phyloP scores from a whole-genome alignment of 2,113 vertebrate species.

The Antechinus stuartii region DNA sequence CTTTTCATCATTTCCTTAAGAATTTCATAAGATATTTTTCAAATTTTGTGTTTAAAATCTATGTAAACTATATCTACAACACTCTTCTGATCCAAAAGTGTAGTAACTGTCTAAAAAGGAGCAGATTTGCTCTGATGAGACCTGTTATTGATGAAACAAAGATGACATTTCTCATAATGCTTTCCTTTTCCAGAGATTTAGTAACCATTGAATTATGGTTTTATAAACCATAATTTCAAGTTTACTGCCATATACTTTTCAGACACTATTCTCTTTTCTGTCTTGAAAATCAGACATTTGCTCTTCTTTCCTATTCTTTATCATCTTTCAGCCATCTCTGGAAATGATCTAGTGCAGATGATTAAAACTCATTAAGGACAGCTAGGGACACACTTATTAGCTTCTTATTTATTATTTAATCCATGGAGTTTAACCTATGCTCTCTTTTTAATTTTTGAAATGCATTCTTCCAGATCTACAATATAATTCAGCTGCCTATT shows the following conservation, averaged over 20 bases:
- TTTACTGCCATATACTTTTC: neutral
- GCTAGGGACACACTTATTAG: neutral
- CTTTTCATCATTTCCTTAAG: neutral
- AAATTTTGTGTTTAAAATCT: neutral
- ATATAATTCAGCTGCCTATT: neutral
- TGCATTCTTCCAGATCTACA: neutral
- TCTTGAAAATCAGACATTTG: neutral
- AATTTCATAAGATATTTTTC: neutral
- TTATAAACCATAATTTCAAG: neutral
- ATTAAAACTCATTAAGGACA: neutral
- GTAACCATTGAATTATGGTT: too few species aligned
- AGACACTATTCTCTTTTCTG: neutral
- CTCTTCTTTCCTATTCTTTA: neutral
- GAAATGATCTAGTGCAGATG: neutral
- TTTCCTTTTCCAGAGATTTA: neutral
- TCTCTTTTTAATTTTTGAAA: neutral
- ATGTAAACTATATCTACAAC: neutral
- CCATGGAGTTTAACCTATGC: neutral
- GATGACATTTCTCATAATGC: neutral
- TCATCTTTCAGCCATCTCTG: neutral
- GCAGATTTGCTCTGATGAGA: neutral
- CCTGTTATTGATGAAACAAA: neutral
- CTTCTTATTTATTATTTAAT: neutral
- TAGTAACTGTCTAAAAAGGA: neutral
- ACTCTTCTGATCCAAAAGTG: neutral